Conservation (phyloP, 2,797 vertebrate species). For the Psittacula echo region DNA sequence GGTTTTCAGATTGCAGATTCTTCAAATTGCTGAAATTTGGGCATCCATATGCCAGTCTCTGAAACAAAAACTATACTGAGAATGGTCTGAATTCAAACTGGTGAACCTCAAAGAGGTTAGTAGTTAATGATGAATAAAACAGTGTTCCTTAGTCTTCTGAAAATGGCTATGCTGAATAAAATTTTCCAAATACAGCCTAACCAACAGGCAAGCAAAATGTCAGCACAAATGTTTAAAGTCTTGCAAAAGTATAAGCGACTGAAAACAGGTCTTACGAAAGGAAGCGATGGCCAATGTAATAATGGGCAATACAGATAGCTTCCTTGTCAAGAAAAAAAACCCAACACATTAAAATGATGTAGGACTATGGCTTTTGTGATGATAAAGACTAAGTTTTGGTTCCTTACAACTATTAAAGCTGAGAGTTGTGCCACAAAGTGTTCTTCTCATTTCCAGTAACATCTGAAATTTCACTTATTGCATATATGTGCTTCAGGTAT, state of each 20-base stretch:
- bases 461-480: background rate
- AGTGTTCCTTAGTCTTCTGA: background rate
- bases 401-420: background rate
- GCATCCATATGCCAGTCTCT: background rate
- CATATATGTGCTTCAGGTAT: background rate
- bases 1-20: background rate
- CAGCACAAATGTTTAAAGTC: background rate
- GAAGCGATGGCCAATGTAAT: rapidly evolving
- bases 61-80: background rate
- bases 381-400: background rate
- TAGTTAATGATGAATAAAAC: background rate
- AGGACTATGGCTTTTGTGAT: background rate
- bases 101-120: background rate
- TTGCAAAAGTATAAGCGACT: background rate
- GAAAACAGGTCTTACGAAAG: background rate
- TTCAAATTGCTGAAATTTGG: background rate
- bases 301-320: background rate
- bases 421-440: background rate
- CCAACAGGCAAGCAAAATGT: background rate
- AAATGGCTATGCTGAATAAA: background rate
- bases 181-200: background rate
- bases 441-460: background rate
- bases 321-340: background rate
- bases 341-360: background rate
- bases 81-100: background rate